These are phyloP conservation scores for Knipowitschia caucasica DNA, from an alignment of 2,797 vertebrate genomes.

Conservation along the genomic window DNA sequence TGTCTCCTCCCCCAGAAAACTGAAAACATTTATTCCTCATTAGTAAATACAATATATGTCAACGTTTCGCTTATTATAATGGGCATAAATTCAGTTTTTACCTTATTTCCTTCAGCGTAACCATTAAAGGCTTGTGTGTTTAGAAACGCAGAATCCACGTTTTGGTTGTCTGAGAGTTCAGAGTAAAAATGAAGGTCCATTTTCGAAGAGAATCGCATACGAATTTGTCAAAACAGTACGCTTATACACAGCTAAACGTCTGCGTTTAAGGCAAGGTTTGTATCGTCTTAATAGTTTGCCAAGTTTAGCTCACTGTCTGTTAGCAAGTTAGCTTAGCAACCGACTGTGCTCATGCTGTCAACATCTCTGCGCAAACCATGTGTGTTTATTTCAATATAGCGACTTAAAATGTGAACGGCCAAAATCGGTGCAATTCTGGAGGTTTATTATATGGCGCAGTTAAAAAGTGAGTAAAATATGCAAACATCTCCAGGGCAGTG, in stretches of 20 bases:
- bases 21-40: constrained; percentile 30
- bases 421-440: not conserved
- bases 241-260: not conserved
- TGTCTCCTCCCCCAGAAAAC: constrained; percentile 82
- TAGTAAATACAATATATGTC: not conserved
- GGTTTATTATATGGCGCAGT: not conserved
- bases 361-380: constrained; percentile 3
- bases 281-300: constrained; percentile 9
- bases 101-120: constrained; percentile 68
- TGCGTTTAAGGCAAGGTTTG: not conserved
- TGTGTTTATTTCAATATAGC: constrained; percentile 7
- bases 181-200: constrained; percentile 80
- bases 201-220: not conserved
- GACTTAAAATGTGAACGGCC: not conserved
- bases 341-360: constrained; percentile 22
- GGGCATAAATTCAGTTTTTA: constrained; percentile 12
- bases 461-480: constrained; percentile 5
- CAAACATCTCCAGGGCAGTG: not conserved
- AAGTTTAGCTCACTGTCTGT: constrained; percentile 17
- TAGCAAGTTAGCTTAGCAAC: constrained; percentile 35
- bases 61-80: not conserved
- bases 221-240: not conserved
- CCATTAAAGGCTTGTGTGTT: constrained; percentile 62
- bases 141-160: constrained; percentile 70
- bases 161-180: constrained; percentile 66